phyloP scores from a whole-genome alignment of 2,113 vertebrate species.

The Pseudorasbora parva region DNA sequence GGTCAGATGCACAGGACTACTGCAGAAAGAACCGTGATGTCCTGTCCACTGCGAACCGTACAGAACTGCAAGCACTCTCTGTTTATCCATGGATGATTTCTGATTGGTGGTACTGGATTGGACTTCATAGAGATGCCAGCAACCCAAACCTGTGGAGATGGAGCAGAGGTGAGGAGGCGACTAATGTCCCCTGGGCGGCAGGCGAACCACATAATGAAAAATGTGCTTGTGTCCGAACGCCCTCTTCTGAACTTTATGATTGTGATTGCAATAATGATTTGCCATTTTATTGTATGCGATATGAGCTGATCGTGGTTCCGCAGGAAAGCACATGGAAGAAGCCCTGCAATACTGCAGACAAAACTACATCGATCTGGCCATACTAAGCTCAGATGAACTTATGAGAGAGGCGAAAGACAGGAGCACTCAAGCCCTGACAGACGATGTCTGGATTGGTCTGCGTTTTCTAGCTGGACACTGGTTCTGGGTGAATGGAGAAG shows the following conservation, averaged over 20 bases:
- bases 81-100: neutral
- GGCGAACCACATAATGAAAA: fast-evolving
- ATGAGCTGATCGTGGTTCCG: neutral
- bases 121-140: neutral
- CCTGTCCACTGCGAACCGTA: neutral
- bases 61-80: neutral
- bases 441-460: slow-evolving; percentile 10
- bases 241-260: neutral
- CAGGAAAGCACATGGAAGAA: slow-evolving; percentile 13
- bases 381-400: neutral
- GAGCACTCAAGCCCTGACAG: neutral
- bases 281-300: neutral
- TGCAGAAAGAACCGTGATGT: neutral
- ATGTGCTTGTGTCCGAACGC: neutral
- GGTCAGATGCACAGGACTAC: neutral
- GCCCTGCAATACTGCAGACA: slow-evolving; percentile 21
- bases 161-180: neutral
- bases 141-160: fast-evolving
- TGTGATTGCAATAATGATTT: fast-evolving
- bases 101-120: neutral
- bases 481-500: slow-evolving; percentile 23
- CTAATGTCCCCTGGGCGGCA: neutral
- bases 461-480: slow-evolving; percentile 18
- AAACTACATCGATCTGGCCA: neutral
- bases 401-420: neutral